Base-by-base conservation (phyloP, 2,797 vertebrate genomes). In the Amblyraja radiata region DNA sequence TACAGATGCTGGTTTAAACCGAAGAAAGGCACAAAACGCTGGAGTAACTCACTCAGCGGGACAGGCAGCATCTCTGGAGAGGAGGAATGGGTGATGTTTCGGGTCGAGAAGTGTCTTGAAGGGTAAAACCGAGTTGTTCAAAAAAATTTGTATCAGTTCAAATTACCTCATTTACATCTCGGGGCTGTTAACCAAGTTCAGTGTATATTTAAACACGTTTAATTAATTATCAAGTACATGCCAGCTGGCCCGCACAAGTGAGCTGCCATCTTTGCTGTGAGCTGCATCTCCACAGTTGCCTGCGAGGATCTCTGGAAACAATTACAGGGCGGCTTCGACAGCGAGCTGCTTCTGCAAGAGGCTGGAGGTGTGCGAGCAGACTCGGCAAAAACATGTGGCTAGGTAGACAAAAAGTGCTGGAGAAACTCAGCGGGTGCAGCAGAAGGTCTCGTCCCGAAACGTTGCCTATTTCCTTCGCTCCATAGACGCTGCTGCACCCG, bases 141-240 rank as follows among this genome's bases (percentile, higher is more conserved):
- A 68, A 88, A 68, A 88, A 68, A 88, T 68, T 65, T n/a, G 36
- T 63, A 65, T 88, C 84, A 36, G 84, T 63, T 88, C 36, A 68
- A 65, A 88, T 88, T 88, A 88, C 61, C 84, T 68, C 63, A 63
- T 88, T 88, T 88, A 88, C n/a, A 2, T 88, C 65, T 68, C 21
- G 63, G 61, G 68, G 61, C 61, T 88, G 84, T 88, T n/a, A 88
- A 68, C 61, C 84, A 63, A 68, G 84, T 88, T 88, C 84, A 88
- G 84, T 88, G 61, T 88, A 65, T 88, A 65, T 88, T 88, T 68
- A 36, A 88, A 88, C 84, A 88, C 84, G 36, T 88, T 88, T 88
- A 88, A 88, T 88, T 88, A 88, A 88, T 88, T 65, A 88, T 65
- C 84, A 88, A 68, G 68, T 88, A 65, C n/a, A 21, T 88, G 84